A percentile compares a stretch with the other conserved stretches of the same genome.
These are phyloP conservation scores for Acromyrmex heyeri DNA, from an alignment of 1,140 invertebrate genomes.

Conservation along the genomic window DNA sequence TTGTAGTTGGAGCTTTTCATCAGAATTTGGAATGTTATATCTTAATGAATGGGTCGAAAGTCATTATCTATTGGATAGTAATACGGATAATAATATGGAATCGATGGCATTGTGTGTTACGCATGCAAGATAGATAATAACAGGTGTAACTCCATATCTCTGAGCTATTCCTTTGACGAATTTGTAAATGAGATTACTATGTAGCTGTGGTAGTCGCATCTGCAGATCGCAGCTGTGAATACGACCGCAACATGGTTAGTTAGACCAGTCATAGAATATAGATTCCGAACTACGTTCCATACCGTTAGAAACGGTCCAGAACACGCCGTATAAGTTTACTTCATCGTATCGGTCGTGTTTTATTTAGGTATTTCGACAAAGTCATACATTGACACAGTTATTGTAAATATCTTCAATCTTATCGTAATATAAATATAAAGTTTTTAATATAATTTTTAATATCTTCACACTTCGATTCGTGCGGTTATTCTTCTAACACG, in stretches of 20 bases:
- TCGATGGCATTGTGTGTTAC: constrained; percentile 20
- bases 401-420: neutral
- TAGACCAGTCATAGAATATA: constrained; percentile 41
- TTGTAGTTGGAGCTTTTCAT: constrained; percentile 3
- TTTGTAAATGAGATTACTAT: constrained; percentile 65
- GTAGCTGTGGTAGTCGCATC: constrained; percentile 25
- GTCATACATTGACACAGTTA: neutral
- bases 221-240: constrained; percentile 36
- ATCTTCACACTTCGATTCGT: no score
- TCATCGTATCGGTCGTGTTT: neutral
- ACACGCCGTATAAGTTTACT: neutral
- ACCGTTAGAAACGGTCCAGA: constrained; percentile 31
- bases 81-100: constrained; percentile 19
- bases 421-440: neutral
- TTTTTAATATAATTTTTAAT: neutral
- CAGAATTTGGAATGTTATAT: neutral
- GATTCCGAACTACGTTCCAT: constrained; percentile 11
- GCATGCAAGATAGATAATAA: constrained; percentile 19
- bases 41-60: constrained; percentile 33
- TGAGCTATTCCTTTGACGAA: constrained; percentile 65
- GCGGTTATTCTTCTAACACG: no score
- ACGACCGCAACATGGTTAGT: constrained; percentile 31
- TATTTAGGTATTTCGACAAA: constrained; percentile 5
- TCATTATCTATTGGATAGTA: constrained; percentile 36
- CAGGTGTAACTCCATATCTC: constrained; percentile 22